Conservation (phyloP, 2,113 vertebrate species). For the Corvus moneduloides region DNA sequence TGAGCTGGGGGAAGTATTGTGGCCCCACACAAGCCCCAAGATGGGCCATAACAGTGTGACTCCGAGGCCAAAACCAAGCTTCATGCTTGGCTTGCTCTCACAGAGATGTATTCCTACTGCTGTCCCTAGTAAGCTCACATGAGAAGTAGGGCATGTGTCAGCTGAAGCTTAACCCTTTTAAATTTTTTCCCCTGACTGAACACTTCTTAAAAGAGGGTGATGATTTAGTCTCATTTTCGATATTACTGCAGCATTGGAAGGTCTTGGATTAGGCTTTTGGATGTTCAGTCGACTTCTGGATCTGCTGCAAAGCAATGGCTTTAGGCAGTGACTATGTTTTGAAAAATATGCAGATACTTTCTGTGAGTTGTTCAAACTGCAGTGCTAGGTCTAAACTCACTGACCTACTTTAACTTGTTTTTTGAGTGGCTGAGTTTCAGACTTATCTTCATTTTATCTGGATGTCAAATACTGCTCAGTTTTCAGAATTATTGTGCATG, state of each 20-base stretch:
- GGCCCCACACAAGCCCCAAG: background rate
- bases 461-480: background rate
- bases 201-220: background rate
- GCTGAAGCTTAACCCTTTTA: conserved; percentile 43
- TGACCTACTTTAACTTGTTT: conserved; percentile 52
- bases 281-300: background rate
- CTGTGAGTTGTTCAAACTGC: conserved; percentile 7
- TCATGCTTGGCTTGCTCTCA: background rate
- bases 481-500: conserved; percentile 31
- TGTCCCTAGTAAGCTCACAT: background rate
- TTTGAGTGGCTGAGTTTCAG: conserved; percentile 18
- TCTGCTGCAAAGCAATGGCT: conserved; percentile 35
- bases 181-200: conserved; percentile 30
- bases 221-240: conserved; percentile 12
- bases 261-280: conserved; percentile 16
- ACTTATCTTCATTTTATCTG: conserved; percentile 33
- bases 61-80: background rate
- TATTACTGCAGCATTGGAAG: background rate
- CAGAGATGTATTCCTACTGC: background rate
- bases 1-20: background rate
- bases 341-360: conserved; percentile 51
- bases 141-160: background rate
- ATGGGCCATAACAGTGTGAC: background rate
- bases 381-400: conserved; percentile 20
- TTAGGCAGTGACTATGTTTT: conserved; percentile 41